Base-by-base conservation (phyloP, 2,888 invertebrate genomes). In the Ferdinandea cuprea region DNA sequence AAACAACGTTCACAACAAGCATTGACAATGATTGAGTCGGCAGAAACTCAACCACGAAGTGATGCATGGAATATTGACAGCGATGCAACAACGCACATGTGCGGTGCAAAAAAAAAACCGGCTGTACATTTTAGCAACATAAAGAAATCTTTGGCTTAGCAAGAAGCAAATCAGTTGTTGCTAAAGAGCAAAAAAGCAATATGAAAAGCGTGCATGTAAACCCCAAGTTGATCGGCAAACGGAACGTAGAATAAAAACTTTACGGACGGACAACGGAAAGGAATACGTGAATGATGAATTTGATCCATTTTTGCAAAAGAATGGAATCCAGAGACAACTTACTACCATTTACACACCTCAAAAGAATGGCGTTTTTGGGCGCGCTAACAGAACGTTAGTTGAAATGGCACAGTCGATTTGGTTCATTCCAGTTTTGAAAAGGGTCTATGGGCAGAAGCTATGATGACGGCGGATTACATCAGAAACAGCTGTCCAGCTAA, bases 331-430 rank as follows among this genome's bases (percentile, higher is more conserved):
- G 17, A 48, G 79, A 28, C 77, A 85, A 50, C 44, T 68, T 3
- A 85, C 74, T 9, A 63, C 59, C 4, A 58, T 65, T 8, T 73
- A 80, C 25, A 80, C 77, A 15, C 80, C 84, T 15, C 73, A 80
- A 25, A 80, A 85, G 30, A 79, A 84, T 30, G 63, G 81, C 21
- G 74, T 81, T 5, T 72, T 83, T n/a, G 81, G 85, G 32, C 48
- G 76, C 28, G 58, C 63, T 9, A 84, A 84, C 21, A 46, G 73
- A 42, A 84, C 80, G 11, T 42, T 84, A 32, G 42, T 84, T 19
- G 78, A 85, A 9, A 85, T 85, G 79, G 65, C 74, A 2, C 58
- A 78, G 58, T 40, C 68, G n/a, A 56, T 58, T 13, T 48, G 9
- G n/a, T 69, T 30, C 37, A 58, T 13, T 61, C 72, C 6, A 44